These are phyloP conservation scores for Gopherus evgoodei DNA, from an alignment of 2,113 vertebrate genomes.

Conservation along the genomic window DNA sequence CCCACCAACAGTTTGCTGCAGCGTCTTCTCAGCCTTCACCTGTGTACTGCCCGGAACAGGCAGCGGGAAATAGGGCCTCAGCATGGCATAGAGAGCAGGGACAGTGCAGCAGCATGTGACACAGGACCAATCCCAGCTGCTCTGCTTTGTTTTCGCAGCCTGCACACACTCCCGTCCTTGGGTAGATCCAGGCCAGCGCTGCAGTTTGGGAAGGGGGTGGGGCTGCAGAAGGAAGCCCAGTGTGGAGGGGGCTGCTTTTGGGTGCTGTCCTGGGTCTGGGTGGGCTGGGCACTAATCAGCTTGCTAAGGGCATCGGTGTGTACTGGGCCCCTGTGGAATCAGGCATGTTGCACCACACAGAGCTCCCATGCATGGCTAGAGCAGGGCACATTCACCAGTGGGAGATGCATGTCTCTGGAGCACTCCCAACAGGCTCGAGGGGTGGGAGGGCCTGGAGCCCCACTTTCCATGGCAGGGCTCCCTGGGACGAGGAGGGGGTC, in stretches of 20 bases:
- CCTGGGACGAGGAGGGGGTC: background rate
- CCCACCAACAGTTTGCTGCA: background rate
- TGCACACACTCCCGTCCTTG: background rate
- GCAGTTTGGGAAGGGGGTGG: accelerated
- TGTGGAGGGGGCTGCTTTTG: background rate
- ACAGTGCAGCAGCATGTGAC: too few relatives aligned
- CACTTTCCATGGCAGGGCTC: background rate
- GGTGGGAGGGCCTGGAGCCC: background rate
- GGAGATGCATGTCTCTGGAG: too few relatives aligned
- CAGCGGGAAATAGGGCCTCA: too few relatives aligned
- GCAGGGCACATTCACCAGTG: background rate
- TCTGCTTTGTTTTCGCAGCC: background rate
- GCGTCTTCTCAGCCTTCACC: background rate
- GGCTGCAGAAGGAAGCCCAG: accelerated
- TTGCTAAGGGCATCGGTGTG: too few relatives aligned
- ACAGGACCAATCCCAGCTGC: background rate
- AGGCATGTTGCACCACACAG: too few relatives aligned
- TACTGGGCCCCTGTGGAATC: too few relatives aligned
- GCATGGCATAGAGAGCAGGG: too few relatives aligned
- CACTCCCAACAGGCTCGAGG: background rate
- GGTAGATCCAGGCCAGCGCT: accelerated
- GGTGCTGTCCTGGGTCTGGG: too few relatives aligned
- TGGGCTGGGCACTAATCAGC: too few relatives aligned
- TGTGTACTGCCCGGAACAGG: background rate
- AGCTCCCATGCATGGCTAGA: too few relatives aligned